phyloP scores from a whole-genome alignment of 2,888 invertebrate genomes.

The Unio pictorum region DNA sequence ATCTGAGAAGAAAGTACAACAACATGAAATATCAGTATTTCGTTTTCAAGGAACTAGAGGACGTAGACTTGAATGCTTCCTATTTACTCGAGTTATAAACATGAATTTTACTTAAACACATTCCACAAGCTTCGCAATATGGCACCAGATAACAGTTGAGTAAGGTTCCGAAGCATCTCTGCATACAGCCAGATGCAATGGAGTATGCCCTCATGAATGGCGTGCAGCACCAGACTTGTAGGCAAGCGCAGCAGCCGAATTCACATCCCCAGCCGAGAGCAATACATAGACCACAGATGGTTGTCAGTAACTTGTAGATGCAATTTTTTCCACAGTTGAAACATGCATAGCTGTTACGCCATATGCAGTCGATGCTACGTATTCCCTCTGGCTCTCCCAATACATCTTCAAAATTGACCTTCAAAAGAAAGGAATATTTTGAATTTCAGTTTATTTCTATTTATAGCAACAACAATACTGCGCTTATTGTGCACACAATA shows the following conservation, averaged over 20 bases:
- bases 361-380: slow-evolving; percentile 78
- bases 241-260: slow-evolving; percentile 74
- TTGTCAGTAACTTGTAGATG: slow-evolving; percentile 80
- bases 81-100: too few species aligned
- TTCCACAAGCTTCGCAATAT: slow-evolving; percentile 76
- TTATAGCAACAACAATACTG: too few species aligned
- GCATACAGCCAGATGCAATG: slow-evolving; percentile 73
- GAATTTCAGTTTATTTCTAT: not conserved
- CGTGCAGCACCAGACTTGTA: slow-evolving; percentile 82
- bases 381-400: slow-evolving; percentile 60
- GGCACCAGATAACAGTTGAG: slow-evolving; percentile 76
- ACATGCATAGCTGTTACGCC: slow-evolving; percentile 77
- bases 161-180: slow-evolving; percentile 70
- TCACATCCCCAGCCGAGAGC: slow-evolving; percentile 75
- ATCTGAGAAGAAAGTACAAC: too few species aligned
- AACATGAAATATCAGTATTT: too few species aligned
- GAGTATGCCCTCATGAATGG: slow-evolving; percentile 80
- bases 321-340: slow-evolving; percentile 79
- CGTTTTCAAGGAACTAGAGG: too few species aligned
- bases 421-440: slow-evolving; percentile 1
- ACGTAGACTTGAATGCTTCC: too few species aligned
- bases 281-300: slow-evolving; percentile 79
- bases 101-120: slow-evolving; percentile 52
- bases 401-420: slow-evolving; percentile 55
- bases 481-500: too few species aligned